Base-by-base conservation (phyloP, 1,140 invertebrate species). In the Ceratina calcarata region DNA sequence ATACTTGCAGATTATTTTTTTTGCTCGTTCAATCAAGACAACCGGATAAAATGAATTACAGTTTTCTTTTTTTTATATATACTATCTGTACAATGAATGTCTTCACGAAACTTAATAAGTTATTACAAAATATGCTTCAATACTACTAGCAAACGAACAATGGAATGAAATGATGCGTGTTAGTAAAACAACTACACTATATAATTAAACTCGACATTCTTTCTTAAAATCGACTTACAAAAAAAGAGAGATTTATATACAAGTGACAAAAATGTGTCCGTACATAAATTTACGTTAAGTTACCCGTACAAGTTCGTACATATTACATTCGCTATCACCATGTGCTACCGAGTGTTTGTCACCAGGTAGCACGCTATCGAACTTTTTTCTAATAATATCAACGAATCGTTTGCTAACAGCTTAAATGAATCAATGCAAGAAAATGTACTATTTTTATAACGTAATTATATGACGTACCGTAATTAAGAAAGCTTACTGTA, bases 381-480 rank as follows among this genome's bases (percentile, higher is more conserved):
- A 79, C 62, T 74, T 74, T 58, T 37, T 51, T 45, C 37, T 45
- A 32, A n/a, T 53, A 79, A 66, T 79, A 60, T 66, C 51, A 66
- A 66, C 22, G 22, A 66, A 61, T 24, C 27, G 62, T 66, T 60
- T 67, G 45, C 20, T 51, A 51, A 60, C 53, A 57, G 49, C 51
- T 79, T 66, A 3, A 45, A 69, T 45, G 22, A 80, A 55, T 81
- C 60, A 76, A 88, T 88, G 87, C 82, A 88, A 88, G 84, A 86
- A 83, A 88, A 88, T 88, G 87, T 88, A 84, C 84, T 77, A 65
- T 76, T 45, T 7, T 74, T 83, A 32, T 53, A 64, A 79, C 32
- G 64, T 80, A 82, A 37, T 83, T 37, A 6, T 45, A 45, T 7
- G 45, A 65, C 77, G 70, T 82, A 73, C 57, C 64, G 80, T 70